These are phyloP conservation scores for Amblyornis subalaris DNA, from an alignment of 2,113 vertebrate genomes.

Conservation along the genomic window DNA sequence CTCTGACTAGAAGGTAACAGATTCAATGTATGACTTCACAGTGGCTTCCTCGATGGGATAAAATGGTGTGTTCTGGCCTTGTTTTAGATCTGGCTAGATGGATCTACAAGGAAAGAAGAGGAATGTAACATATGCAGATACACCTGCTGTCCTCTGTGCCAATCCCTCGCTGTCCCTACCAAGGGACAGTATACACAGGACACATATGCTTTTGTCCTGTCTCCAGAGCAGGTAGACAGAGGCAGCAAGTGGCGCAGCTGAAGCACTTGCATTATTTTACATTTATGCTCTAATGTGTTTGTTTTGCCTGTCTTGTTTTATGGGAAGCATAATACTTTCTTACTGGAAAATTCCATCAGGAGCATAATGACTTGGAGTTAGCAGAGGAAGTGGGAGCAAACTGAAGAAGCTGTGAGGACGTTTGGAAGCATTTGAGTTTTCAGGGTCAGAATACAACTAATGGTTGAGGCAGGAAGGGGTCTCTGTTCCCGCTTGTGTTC, in stretches of 20 bases:
- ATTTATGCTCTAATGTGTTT: not conserved
- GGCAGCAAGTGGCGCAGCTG: not conserved
- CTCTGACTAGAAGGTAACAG: not conserved
- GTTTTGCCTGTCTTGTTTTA: not conserved
- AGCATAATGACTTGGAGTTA: not conserved
- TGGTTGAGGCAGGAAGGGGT: not conserved
- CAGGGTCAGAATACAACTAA: not conserved
- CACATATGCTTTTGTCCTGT: not conserved
- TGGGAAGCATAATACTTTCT: not conserved
- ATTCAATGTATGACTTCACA: not conserved
- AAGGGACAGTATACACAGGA: not conserved
- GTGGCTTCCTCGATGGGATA: not conserved
- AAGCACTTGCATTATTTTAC: not conserved
- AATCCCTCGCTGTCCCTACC: fast-evolving
- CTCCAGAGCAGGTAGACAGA: not conserved
- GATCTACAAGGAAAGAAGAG: not conserved
- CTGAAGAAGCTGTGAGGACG: fast-evolving
- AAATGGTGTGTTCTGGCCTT: not conserved
- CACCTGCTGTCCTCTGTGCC: fast-evolving
- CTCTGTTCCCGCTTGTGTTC: not conserved
- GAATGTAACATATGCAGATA: not conserved
- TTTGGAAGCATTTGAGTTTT: not conserved
- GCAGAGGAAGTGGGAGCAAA: not conserved
- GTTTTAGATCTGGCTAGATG: not conserved
- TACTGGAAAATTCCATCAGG: not conserved